Evolutionary conservation across 2,797 vertebrate species (phyloP).

Genomic region (Coregonus suidteri): DNA sequence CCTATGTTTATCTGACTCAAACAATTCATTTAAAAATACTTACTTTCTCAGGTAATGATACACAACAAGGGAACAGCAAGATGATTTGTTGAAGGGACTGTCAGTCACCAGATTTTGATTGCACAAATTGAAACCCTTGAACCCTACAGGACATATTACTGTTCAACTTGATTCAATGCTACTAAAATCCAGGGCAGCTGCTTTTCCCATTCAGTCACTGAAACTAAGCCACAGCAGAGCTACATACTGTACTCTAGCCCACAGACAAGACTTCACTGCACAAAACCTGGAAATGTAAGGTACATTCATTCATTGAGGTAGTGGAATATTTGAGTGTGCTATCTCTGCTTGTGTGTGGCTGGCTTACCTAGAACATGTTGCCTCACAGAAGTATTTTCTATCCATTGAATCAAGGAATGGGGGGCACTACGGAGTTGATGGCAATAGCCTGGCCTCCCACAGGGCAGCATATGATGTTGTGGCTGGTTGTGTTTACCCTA

Average conservation of each 20-base stretch:
- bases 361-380: not conserved
- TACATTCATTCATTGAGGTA: not conserved
- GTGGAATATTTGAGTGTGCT: constrained; percentile 35
- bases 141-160: constrained; percentile 29
- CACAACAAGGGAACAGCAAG: not conserved
- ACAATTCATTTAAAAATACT: not conserved
- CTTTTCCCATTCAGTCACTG: constrained; percentile 53
- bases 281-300: constrained; percentile 35
- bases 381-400: not conserved
- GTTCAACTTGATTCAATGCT: constrained; percentile 44
- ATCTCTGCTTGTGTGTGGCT: constrained; percentile 6
- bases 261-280: constrained; percentile 23
- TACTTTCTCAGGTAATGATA: not conserved
- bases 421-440: not conserved
- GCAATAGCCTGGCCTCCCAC: not conserved
- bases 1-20: not conserved
- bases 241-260: constrained; percentile 17
- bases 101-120: constrained; percentile 21
- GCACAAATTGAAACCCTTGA: not conserved
- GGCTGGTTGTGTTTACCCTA: not conserved
- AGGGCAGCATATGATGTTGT: not conserved
- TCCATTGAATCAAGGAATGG: not conserved
- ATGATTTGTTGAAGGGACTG: constrained; percentile 16
- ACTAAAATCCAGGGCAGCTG: constrained; percentile 54
- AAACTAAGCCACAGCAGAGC: constrained; percentile 36